Evolutionary conservation across 2,113 vertebrate genomes (phyloP), one percentile per base, ranked within the genome.

Genomic region (Balaenoptera acutorostrata): DNA sequence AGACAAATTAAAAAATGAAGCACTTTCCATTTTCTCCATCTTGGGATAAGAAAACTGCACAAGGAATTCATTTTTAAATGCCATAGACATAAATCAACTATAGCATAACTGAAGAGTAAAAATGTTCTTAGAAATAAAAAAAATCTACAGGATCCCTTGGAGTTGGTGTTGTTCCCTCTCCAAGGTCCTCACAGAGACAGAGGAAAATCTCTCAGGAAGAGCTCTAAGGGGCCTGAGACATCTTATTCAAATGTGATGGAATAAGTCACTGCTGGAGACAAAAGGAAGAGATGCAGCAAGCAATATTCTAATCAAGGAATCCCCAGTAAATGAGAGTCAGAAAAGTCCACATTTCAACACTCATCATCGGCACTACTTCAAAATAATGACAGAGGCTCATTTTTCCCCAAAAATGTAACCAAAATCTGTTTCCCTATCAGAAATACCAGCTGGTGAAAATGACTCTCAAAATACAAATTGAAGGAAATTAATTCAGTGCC

Each of bases 391-490:
- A 88, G 46, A n/a, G 44, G 74, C 49, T 78, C 72, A 49, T 57
- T 36, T 57, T 41, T 0, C 13, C 63, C 27, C 7, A 3, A 18
- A 89, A 93, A 55, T 46, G 55, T 72, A 63, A 94, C 46, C 94
- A 84, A 78, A 72, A 90, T 96, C 46, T 36, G 82, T 52, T 52
- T 88, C 80, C 36, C 95, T 86, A 33, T 33, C 93, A 95, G 82
- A 97, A 97, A 41, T 4, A 57, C 46, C 57, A 97, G 2, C 4
- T 95, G 77, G 71, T 85, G 41, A 93, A 83, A 29, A 81, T n/a
- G 94, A 97, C 93, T 93, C 27, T 94, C 71, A 36, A 69, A 97
- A 93, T 92, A 20, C 49, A 93, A 95, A 39, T 18, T 46, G 82
- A 66, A 97, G 27, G 46, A 74, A 95, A 90, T 90, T 90, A 93